Percentiles rank a stretch among this genome's conserved stretches.
Evolutionary conservation across 2,888 invertebrate species (phyloP).

Genomic region (Ochropacha duplaris): DNA sequence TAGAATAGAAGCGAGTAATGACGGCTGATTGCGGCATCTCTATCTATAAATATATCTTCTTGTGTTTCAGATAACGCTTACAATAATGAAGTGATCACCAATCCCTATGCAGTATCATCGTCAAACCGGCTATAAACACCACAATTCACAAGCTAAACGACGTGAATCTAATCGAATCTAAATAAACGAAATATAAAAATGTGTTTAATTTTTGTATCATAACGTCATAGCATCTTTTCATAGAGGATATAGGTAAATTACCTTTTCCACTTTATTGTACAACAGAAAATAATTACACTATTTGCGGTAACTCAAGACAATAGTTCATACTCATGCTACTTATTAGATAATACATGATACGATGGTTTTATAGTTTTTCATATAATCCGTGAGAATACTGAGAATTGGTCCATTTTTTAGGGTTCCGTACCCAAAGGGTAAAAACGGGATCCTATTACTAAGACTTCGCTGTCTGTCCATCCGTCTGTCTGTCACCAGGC

Average conservation of each 20-base stretch:
- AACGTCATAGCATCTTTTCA: not conserved
- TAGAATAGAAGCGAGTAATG: too few relatives aligned
- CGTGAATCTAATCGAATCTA: too few relatives aligned
- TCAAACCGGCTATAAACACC: not conserved
- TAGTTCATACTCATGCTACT: constrained; percentile 16
- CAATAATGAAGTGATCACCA: not conserved
- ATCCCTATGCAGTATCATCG: not conserved
- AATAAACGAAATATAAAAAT: not conserved
- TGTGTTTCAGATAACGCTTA: not conserved
- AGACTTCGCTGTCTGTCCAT: too few relatives aligned
- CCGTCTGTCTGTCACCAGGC: too few relatives aligned
- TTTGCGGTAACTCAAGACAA: not conserved
- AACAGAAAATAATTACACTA: constrained; percentile 19
- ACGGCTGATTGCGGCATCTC: too few relatives aligned
- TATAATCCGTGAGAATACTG: not conserved
- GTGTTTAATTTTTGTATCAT: not conserved
- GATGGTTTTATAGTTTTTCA: constrained; percentile 10
- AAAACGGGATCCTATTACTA: too few relatives aligned
- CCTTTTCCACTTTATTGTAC: constrained; percentile 27
- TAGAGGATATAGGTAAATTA: constrained; percentile 28
- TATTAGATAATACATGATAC: constrained; percentile 18
- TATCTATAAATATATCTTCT: not conserved
- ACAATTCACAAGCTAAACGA: not conserved
- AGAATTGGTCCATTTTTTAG: not conserved
- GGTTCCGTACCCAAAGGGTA: too few relatives aligned